Base-by-base conservation (phyloP, 1,140 invertebrate species). In the Drosophila takahashii region DNA sequence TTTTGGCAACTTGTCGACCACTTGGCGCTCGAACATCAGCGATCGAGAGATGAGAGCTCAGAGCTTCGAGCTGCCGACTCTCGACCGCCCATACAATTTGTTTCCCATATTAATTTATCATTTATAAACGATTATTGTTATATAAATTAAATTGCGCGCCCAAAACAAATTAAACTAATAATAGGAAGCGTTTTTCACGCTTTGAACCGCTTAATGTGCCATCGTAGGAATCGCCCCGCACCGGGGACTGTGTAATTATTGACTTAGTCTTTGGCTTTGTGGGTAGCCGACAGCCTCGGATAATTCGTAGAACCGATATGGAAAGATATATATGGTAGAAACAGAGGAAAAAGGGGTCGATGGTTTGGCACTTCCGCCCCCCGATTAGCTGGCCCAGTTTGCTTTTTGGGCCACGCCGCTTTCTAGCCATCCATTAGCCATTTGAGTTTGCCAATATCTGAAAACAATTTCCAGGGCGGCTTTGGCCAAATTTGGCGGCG, bases 61-160 rank as follows among this genome's bases (percentile, higher is more conserved):
- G 41, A 42, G 41, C 9, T 42, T 16, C 4, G 13, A 57, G 52
- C 59, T 47, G n/a, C 39, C 18, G 61, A 39, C 57, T 65, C 44
- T 52, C 54, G 64, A 71, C 83, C 84, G 83, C 83, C 83, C 83
- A 89, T 87, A 73, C 83, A 65, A 79, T 79, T 87, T 90, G 69
- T 69, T 89, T 89, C 84, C 85, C 84, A 89, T 89, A 89, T 89
- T 89, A 90, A 89, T 89, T 89, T 84, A 90, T 89, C 84, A 89
- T 89, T 89, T 89, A 89, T 74, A 90, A 84, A 75, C 85, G 80
- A 90, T 89, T 90, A 90, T 80, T 75, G 85, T 89, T 89, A 89
- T 85, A 84, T 90, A 89, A 89, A 87, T 89, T 81, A 87, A 87
- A 87, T 87, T 87, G 83, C 83, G 83, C 79, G 71, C 76, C 84